Conservation (phyloP, 2,888 invertebrate genomes). For the Andrena hattorfiana region DNA sequence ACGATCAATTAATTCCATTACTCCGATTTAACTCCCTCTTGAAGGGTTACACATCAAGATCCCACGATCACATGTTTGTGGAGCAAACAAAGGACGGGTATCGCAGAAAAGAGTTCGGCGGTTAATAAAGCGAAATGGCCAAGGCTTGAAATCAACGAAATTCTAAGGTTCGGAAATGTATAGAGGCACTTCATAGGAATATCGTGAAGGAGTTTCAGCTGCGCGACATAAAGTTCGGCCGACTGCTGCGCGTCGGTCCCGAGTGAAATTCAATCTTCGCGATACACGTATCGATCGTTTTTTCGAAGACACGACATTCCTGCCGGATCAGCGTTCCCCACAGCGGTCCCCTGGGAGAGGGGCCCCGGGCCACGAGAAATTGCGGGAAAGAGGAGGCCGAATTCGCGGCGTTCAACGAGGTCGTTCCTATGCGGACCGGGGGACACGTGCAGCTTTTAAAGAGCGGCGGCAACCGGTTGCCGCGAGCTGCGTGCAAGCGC, state of each 20-base stretch:
- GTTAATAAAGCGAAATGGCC: too few species aligned
- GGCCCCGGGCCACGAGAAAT: conserved; percentile 21
- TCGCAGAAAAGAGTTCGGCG: too few species aligned
- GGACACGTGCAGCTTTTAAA: conserved; percentile 75
- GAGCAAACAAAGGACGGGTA: too few species aligned
- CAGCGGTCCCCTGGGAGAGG: conserved; percentile 15
- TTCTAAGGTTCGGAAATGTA: too few species aligned
- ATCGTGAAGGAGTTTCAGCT: not conserved
- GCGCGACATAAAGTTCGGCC: conserved; percentile 16
- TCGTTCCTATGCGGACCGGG: conserved; percentile 64
- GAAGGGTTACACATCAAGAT: too few species aligned
- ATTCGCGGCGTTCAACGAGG: conserved; percentile 59
- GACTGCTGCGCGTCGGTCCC: not conserved
- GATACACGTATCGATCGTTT: conserved; percentile 56
- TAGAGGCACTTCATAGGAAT: too few species aligned
- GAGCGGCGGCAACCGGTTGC: conserved; percentile 75
- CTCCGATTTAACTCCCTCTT: too few species aligned
- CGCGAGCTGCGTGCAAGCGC: conserved; percentile 70
- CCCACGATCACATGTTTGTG: too few species aligned
- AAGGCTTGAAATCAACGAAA: too few species aligned
- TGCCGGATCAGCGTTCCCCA: conserved; percentile 30
- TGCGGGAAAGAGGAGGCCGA: conserved; percentile 53
- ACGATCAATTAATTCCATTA: too few species aligned
- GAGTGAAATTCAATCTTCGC: conserved; percentile 60
- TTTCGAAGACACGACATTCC: conserved; percentile 58